phyloP scores from a whole-genome alignment of 2,113 vertebrate genomes.

The Calidris pygmaea region DNA sequence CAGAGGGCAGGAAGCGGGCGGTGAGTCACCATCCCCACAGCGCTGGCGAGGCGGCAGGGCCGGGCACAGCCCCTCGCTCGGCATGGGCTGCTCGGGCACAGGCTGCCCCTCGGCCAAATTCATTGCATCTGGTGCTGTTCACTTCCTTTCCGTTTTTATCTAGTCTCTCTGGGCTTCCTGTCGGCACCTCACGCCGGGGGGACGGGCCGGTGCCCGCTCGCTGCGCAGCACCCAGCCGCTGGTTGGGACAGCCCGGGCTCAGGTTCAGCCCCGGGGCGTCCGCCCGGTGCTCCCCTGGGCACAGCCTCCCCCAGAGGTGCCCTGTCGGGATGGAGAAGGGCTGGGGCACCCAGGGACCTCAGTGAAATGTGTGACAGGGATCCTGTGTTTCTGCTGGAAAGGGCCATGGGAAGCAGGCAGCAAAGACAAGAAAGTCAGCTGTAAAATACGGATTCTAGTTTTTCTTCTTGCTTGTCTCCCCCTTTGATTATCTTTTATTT shows the following conservation, averaged over 20 bases:
- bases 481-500: not conserved
- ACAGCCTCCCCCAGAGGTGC: not conserved
- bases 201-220: not conserved
- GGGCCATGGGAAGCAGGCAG: not conserved
- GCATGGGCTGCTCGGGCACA: not conserved
- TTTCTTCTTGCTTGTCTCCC: not conserved
- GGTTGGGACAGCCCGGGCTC: not conserved
- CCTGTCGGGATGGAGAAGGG: not conserved
- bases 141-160: constrained; percentile 64
- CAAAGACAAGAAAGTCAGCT: not conserved
- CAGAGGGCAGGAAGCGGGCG: constrained; percentile 18
- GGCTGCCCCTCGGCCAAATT: not conserved
- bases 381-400: not conserved
- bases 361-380: not conserved
- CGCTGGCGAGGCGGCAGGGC: constrained; percentile 23
- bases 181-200: not conserved
- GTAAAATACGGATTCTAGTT: not conserved
- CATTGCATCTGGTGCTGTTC: constrained; percentile 10
- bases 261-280: not conserved
- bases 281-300: not conserved
- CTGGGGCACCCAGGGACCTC: not conserved
- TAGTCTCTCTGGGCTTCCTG: constrained; percentile 56
- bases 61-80: not conserved
- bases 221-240: not conserved
- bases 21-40: not conserved